Evolutionary conservation across 2,113 vertebrate genomes (phyloP), one percentile per base, ranked within the genome.

Genomic region (Callaeas wilsoni): DNA sequence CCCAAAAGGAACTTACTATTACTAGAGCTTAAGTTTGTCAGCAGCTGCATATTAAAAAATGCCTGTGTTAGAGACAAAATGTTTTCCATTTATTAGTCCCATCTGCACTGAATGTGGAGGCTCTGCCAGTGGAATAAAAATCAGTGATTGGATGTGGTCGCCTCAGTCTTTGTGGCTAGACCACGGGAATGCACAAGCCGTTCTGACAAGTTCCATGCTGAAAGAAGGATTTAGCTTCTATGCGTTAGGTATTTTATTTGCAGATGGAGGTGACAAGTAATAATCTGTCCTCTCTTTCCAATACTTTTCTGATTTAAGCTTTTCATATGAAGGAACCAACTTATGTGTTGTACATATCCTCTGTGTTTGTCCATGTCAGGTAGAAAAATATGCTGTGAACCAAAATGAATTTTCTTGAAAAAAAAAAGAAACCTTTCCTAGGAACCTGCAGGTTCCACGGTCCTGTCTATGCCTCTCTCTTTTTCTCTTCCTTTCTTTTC

Each of bases 11-110:
- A 55, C 30, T 73, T 57, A 49, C 10, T 63, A 11, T 73, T 94
- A 62, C 57, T 62, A 85, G 23, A 94, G 67, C 29, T 94, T 82
- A 95, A 32, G 37, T 93, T 89, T 82, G 70, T 62, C 74, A 94
- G n/a, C 37, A 91, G 70, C 29, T 87, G 30, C 59, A 80, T 82
- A 94, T 90, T 84, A 90, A 93, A 91, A 95, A 93, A 71, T 76
- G 60, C 67, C 70, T 89, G 59, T 46, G n/a, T 57, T 71, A 35
- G 27, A 91, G 33, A 77, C 25, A 89, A 89, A 95, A 44, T 73
- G 35, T 32, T 96, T 90, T 79, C 50, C 59, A 73, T 80, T 89
- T 93, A 82, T 84, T 74, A 29, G 78, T 91, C 63, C 78, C 42
- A 55, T 42, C 74, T 93, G 84, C 69, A 85, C 20, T 33, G 41